phyloP scores from a whole-genome alignment of 2,113 vertebrate genomes.

The Ceyx cyanopectus region DNA sequence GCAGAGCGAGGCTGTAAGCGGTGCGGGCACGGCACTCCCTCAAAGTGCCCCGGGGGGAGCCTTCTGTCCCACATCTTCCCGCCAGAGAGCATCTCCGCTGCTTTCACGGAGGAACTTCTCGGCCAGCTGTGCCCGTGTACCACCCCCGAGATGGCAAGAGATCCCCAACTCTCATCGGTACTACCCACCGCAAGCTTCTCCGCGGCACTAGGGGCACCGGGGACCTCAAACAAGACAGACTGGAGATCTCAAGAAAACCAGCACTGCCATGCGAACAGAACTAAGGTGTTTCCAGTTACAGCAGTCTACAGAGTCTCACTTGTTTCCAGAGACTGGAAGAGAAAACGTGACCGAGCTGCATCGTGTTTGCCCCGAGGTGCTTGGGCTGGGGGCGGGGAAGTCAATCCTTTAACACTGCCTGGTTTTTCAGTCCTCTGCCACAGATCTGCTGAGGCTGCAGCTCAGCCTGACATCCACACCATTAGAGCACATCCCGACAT shows the following conservation, averaged over 20 bases:
- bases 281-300: not conserved
- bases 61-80: not conserved
- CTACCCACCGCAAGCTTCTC: not conserved
- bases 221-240: not conserved
- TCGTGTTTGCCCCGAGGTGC: not conserved
- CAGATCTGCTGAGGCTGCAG: not conserved
- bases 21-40: not conserved
- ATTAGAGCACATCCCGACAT: fast-evolving
- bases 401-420: not conserved
- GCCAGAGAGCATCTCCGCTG: not conserved
- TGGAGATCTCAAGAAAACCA: not conserved
- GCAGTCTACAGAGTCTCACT: not conserved
- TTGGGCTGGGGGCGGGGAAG: not conserved
- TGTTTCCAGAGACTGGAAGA: not conserved
- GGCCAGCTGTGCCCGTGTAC: fast-evolving
- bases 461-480: not conserved
- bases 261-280: not conserved
- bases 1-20: no score
- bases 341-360: not conserved
- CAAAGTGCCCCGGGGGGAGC: not conserved
- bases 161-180: fast-evolving
- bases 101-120: fast-evolving
- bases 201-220: no score
- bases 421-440: not conserved
- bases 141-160: not conserved